Conservation (phyloP, 2,113 vertebrate species). For the Crotalus viridis region DNA sequence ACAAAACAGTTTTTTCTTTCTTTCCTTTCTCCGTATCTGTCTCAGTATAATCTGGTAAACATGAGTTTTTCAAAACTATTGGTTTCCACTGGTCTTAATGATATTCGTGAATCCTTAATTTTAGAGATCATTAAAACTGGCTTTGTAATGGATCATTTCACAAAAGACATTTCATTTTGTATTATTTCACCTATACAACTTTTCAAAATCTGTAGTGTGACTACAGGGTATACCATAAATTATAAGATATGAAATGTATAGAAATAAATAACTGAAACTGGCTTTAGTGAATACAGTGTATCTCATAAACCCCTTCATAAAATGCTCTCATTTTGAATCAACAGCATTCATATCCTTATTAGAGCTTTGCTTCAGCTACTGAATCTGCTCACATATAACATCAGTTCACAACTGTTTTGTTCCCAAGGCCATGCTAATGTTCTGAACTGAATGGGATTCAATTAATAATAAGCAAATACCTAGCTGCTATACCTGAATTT, state of each 20-base stretch:
- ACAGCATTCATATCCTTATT: conserved; percentile 35
- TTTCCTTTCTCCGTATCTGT: conserved; percentile 11
- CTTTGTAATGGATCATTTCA: conserved; percentile 39
- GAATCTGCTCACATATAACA: conserved; percentile 23
- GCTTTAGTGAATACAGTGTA: conserved; percentile 26
- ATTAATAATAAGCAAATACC: conserved; percentile 17
- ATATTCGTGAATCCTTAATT: conserved; percentile 36
- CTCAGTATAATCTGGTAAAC: conserved; percentile 46
- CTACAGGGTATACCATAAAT: conserved; percentile 30
- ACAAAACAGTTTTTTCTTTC: conserved; percentile 13
- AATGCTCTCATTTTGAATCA: conserved; percentile 29
- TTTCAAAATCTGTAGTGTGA: conserved; percentile 19
- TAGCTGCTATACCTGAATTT: conserved; percentile 50
- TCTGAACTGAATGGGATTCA: conserved; percentile 42
- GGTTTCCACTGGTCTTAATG: conserved; percentile 18
- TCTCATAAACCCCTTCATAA: conserved; percentile 32
- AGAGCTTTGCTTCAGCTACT: conserved; percentile 41
- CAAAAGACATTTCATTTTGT: conserved; percentile 50
- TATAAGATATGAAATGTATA: conserved; percentile 16
- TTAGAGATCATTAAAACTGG: conserved; percentile 28
- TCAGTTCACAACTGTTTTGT: conserved; percentile 41
- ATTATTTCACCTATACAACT: conserved; percentile 21
- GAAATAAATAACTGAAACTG: conserved; percentile 39
- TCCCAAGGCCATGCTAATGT: conserved; percentile 1
- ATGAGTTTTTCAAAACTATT: conserved; percentile 34